Evolutionary conservation across 1,140 invertebrate species (phyloP).

Genomic region (Pissodes strobi): DNA sequence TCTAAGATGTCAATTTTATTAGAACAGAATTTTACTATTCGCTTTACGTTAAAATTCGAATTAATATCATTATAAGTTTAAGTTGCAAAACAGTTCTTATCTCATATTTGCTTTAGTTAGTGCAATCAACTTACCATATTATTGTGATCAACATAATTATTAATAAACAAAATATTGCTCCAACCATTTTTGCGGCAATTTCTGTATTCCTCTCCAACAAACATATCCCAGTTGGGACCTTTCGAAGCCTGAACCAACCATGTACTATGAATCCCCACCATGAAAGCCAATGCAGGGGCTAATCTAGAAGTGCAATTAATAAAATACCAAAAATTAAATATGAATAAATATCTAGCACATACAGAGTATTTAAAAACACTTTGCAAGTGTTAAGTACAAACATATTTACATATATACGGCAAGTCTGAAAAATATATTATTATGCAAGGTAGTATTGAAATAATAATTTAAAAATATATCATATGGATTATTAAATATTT

Average conservation of each 20-base stretch:
- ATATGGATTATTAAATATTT: too few relatives aligned
- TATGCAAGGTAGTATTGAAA: too few relatives aligned
- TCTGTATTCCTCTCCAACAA: conserved; percentile 42
- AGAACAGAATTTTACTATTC: too few relatives aligned
- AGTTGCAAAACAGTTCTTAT: too few relatives aligned
- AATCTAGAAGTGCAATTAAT: conserved; percentile 36
- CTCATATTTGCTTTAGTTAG: too few relatives aligned
- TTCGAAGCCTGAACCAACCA: conserved; percentile 38
- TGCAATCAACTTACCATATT: conserved; percentile 34
- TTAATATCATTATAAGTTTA: too few relatives aligned
- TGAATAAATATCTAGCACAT: background rate
- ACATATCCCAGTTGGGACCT: conserved; percentile 47
- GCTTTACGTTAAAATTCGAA: too few relatives aligned
- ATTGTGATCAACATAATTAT: conserved; percentile 32
- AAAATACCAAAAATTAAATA: background rate
- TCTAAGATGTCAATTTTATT: too few relatives aligned
- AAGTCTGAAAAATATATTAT: too few relatives aligned
- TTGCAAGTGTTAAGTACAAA: background rate
- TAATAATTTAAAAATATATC: too few relatives aligned
- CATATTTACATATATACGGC: too few relatives aligned
- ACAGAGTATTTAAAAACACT: too few relatives aligned
- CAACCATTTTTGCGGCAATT: conserved; percentile 52
- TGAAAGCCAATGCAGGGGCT: conserved; percentile 38
- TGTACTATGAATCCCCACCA: conserved; percentile 41
- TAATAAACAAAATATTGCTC: conserved; percentile 33